These are phyloP conservation scores for Bacillus rossius DNA, from an alignment of 1,140 invertebrate species.

Conservation along the genomic window DNA sequence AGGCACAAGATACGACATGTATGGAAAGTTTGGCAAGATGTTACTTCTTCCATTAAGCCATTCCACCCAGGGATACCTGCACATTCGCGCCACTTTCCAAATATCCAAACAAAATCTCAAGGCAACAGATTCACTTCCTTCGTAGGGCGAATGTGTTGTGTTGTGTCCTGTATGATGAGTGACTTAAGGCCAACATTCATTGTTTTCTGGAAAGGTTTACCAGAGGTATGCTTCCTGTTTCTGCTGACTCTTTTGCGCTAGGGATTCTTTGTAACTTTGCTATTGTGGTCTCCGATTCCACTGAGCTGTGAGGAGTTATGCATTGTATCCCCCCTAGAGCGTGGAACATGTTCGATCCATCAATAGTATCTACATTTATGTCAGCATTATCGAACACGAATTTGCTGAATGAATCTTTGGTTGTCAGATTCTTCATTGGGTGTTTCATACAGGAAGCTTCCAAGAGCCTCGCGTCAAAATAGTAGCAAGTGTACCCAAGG, in stretches of 20 bases:
- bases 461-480: conserved; percentile 19
- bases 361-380: conserved; percentile 26
- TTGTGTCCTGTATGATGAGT: too few relatives aligned
- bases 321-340: too few relatives aligned
- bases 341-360: conserved; percentile 30
- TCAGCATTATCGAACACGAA: conserved; percentile 33
- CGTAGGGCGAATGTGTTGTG: too few relatives aligned
- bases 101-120: conserved; percentile 7
- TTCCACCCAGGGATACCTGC: conserved; percentile 27
- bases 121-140: too few relatives aligned
- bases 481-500: conserved; percentile 25
- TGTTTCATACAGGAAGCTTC: conserved; percentile 21
- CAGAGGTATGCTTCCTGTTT: too few relatives aligned
- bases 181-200: not conserved
- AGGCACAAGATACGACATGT: conserved; percentile 14
- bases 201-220: not conserved
- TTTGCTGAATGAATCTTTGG: conserved; percentile 22
- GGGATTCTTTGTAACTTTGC: not conserved
- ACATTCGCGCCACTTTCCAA: conserved; percentile 19
- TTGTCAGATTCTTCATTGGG: conserved; percentile 13
- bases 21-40: conserved; percentile 18
- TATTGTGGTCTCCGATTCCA: conserved; percentile 22
- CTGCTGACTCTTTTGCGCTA: not conserved
- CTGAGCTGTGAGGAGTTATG: conserved; percentile 30
- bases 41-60: conserved; percentile 27